Base-by-base conservation (phyloP, 1,140 invertebrate genomes). In the Cotesia typhae region DNA sequence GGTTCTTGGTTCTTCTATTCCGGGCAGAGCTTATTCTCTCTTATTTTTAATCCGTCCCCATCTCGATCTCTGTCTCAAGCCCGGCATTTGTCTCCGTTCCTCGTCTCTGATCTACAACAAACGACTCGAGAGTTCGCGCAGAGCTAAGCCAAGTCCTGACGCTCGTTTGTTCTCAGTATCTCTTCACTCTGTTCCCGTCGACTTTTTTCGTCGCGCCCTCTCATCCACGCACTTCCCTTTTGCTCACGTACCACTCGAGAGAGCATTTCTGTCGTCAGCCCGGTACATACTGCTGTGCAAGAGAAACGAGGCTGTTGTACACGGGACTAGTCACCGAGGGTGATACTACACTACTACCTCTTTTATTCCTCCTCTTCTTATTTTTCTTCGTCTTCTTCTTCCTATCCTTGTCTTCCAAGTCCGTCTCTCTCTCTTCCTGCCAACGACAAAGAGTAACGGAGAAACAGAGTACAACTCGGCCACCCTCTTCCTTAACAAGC, bases 401-500 rank as follows among this genome's bases (percentile, higher is more conserved):
- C 2, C 1, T 47, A 9, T 7, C 41, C 41, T 6, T 47, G 6
- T 47, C 41, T 47, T 6, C 9, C 7, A 28, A 28, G 28, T 7
- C 5, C 41, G 0, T 47, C 41, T 47, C 77, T 76, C 74, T 72
- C 73, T 69, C 73, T 77, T 63, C 72, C 71, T 74, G 77, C 67
- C 73, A 71, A 74, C 76, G 73, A 76, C 72, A 73, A 70, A 71
- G 28, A 78, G 75, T 64, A 72, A 71, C 66, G 64, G 41, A 71
- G 78, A 78, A 76, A 77, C 74, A 75, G 75, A 75, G 78, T 78
- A 75, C 76, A 14, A 53, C 70, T 55, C 12, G 59, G 52, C 64
- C 35, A 51, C 66, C 55, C 82, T 71, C 82, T 84, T 80, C 81
- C 83, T 82, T 87, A 85, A 85, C 85, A 85, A 86, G 84, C 82